Evolutionary conservation across 2,888 invertebrate species (phyloP).

Genomic region (Megastigmus dorsalis): DNA sequence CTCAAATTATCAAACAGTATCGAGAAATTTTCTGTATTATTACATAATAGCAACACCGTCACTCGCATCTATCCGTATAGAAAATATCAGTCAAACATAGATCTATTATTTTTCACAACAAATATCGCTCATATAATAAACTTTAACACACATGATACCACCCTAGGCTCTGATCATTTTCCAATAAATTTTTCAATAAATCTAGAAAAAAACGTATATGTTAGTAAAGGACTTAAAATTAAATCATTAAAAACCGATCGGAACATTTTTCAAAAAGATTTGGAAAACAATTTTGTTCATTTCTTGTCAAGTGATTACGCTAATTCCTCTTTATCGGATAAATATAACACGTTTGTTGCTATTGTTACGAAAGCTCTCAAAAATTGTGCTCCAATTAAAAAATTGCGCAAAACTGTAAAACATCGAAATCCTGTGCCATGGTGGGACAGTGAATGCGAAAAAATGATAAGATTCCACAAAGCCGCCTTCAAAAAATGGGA

Average conservation of each 20-base stretch:
- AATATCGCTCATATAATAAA: slow-evolving; percentile 22
- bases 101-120: slow-evolving; percentile 24
- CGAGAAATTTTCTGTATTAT: slow-evolving; percentile 10
- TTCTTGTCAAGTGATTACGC: background rate
- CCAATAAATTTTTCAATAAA: background rate
- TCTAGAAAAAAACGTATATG: background rate
- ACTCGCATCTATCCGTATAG: background rate
- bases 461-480: slow-evolving; percentile 29
- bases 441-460: slow-evolving; percentile 48
- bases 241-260: background rate
- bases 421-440: slow-evolving; percentile 40
- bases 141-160: slow-evolving; percentile 10
- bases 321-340: background rate
- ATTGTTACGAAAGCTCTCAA: slow-evolving; percentile 5
- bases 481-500: slow-evolving; percentile 46
- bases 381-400: slow-evolving; percentile 30
- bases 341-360: slow-evolving; percentile 39
- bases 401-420: background rate
- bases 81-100: slow-evolving; percentile 25
- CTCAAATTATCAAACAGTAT: slow-evolving; percentile 10
- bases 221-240: background rate
- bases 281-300: background rate
- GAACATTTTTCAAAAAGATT: background rate
- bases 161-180: background rate
- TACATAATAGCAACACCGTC: slow-evolving; percentile 23